Evolutionary conservation across 2,888 invertebrate species (phyloP).

Genomic region (Mimas tiliae): DNA sequence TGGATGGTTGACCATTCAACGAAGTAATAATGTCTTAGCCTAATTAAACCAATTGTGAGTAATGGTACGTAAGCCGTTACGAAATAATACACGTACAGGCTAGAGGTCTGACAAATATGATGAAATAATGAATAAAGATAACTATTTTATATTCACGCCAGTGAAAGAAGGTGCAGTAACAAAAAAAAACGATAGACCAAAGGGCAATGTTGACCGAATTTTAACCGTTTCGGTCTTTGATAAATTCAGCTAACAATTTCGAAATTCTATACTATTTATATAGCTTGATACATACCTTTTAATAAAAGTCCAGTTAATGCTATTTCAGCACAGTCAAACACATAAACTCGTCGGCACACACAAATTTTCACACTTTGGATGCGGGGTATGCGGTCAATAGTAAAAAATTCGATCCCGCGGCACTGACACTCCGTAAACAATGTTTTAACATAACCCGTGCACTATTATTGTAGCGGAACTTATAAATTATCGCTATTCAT

Average conservation of each 20-base stretch:
- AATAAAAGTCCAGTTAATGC: slow-evolving; percentile 55
- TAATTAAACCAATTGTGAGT: slow-evolving; percentile 32
- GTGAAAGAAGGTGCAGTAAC: slow-evolving; percentile 5
- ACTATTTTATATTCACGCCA: not conserved
- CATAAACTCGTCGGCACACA: slow-evolving; percentile 72
- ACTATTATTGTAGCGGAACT: slow-evolving; percentile 51
- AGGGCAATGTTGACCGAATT: slow-evolving; percentile 33
- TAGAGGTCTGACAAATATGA: not conserved
- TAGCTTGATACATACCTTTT: slow-evolving; percentile 55
- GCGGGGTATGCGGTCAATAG: slow-evolving; percentile 59
- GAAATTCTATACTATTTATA: slow-evolving; percentile 36
- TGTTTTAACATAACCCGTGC: slow-evolving; percentile 64
- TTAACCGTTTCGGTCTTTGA: slow-evolving; percentile 29
- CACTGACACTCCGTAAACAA: slow-evolving; percentile 63
- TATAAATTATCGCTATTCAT: slow-evolving; percentile 70
- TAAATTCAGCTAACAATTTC: slow-evolving; percentile 24
- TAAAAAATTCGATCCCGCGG: slow-evolving; percentile 60
- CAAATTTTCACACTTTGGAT: slow-evolving; percentile 65
- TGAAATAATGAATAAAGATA: slow-evolving; percentile 12
- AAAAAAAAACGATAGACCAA: slow-evolving; percentile 30
- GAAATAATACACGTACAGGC: slow-evolving; percentile 4
- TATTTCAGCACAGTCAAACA: slow-evolving; percentile 64
- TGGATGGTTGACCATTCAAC: slow-evolving; percentile 2
- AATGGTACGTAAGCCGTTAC: slow-evolving; percentile 24
- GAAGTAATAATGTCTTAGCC: slow-evolving; percentile 24